These are phyloP conservation scores for Opisthograptis luteolata DNA, from an alignment of 2,888 invertebrate species.

Conservation along the genomic window DNA sequence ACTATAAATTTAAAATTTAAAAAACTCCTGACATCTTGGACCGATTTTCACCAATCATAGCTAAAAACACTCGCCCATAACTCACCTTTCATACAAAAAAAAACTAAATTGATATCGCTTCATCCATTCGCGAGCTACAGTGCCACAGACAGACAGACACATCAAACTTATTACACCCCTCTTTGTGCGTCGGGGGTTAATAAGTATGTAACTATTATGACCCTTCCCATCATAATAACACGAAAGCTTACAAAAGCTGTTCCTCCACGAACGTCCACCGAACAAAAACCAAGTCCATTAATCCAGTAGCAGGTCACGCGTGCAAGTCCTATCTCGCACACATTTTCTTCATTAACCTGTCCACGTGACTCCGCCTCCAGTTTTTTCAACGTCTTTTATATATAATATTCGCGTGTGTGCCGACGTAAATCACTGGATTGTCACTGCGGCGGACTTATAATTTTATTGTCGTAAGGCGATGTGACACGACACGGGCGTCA, in stretches of 20 bases:
- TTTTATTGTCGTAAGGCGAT: conserved; percentile 81
- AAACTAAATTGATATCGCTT: too few species aligned
- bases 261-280: conserved; percentile 18
- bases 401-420: conserved; percentile 82
- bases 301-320: conserved; percentile 59
- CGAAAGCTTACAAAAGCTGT: conserved; percentile 8
- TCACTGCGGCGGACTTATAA: conserved; percentile 83
- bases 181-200: too few species aligned
- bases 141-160: too few species aligned
- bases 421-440: conserved; percentile 83
- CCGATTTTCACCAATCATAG: too few species aligned
- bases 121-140: too few species aligned
- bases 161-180: too few species aligned
- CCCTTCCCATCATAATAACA: background rate
- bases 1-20: too few species aligned
- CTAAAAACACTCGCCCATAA: too few species aligned
- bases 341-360: conserved; percentile 79
- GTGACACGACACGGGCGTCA: conserved; percentile 73
- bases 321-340: conserved; percentile 69
- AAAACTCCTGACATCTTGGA: too few species aligned
- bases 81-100: too few species aligned
- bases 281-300: conserved; percentile 39
- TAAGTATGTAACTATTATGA: background rate
- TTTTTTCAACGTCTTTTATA: conserved; percentile 70
- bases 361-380: conserved; percentile 57